Conservation (phyloP, 1,140 invertebrate species). For the Zaprionus taronus region DNA sequence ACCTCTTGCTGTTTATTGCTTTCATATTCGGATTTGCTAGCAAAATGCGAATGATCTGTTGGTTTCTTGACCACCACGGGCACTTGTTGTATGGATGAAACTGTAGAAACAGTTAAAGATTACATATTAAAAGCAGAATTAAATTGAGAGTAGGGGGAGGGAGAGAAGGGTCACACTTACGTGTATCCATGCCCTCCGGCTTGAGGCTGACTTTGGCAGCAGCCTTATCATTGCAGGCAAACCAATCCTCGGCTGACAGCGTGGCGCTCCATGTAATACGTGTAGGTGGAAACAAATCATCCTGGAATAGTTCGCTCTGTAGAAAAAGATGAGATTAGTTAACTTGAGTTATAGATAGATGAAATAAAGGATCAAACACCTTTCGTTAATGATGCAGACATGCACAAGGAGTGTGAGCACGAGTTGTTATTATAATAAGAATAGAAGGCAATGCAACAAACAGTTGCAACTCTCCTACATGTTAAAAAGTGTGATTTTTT, state of each 20-base stretch:
- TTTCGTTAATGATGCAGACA: too few relatives aligned
- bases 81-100: conserved; percentile 80
- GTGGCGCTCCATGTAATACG: conserved; percentile 93
- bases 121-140: too few relatives aligned
- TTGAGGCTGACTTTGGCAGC: conserved; percentile 90
- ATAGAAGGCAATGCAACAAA: too few relatives aligned
- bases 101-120: conserved; percentile 25
- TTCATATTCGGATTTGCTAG: conserved; percentile 71
- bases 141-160: too few relatives aligned
- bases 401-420: too few relatives aligned
- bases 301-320: conserved; percentile 97
- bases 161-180: conserved; percentile 86
- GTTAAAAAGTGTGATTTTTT: too few relatives aligned
- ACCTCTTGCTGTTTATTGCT: conserved; percentile 82
- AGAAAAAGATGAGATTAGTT: background rate
- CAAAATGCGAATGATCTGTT: conserved; percentile 52
- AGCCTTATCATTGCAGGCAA: conserved; percentile 88
- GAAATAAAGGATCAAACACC: too few relatives aligned
- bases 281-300: conserved; percentile 97
- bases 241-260: conserved; percentile 91
- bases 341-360: background rate
- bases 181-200: conserved; percentile 93
- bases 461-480: too few relatives aligned
- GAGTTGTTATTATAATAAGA: too few relatives aligned
- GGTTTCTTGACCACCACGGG: conserved; percentile 58